Base-by-base conservation (phyloP, 2,888 invertebrate genomes). In the Thereva nobilitata region DNA sequence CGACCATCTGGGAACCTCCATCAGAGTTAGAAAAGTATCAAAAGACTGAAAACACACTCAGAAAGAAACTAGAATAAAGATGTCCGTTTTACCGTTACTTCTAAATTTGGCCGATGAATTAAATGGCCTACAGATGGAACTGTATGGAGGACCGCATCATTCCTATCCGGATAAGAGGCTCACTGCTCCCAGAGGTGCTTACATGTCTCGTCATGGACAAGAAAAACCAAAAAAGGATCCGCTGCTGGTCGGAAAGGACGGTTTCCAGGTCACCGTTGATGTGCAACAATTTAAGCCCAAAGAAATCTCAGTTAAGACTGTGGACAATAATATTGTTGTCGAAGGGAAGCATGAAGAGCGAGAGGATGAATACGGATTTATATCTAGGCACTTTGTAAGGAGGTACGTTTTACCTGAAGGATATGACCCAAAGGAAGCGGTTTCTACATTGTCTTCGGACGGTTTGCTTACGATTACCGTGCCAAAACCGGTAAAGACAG, bases 341-440 rank as follows among this genome's bases (percentile, higher is more conserved):
- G 90, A 92, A 77, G 92, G 89, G 0, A 91, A 88, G 76, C 92
- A 90, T 75, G 90, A 91, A 73, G 87, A 92, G 70, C 88, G 88
- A 72, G 85, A 86, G 53, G 90, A 91, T 71, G 86, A 88, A n/a
- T 88, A 89, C 72, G 92, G 92, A 0, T 88, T 86, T 77, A 87
- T 91, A 35, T 87, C 88, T 49, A 85, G 91, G 65, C 90, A 92
- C 71, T 90, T 93, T 73, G 86, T 89, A 68, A 84, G 93, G 54
- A 85, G 89, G 68, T 93, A 92, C 77, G 77, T 87, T 54, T 77
- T 93, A 57, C 93, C 93, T 0, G 78, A 89, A 73, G 90, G 88
- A 0, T 90, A 89, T 66, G 89, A 93, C 67, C 84, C 90, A 4
- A 87, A 87, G 69, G 84, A 87, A 53, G 88, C 93, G 1, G 85